A percentile compares a stretch with the other conserved stretches of the same genome.
Conservation (phyloP, 2,113 vertebrate species). For the Serilophus lunatus region DNA sequence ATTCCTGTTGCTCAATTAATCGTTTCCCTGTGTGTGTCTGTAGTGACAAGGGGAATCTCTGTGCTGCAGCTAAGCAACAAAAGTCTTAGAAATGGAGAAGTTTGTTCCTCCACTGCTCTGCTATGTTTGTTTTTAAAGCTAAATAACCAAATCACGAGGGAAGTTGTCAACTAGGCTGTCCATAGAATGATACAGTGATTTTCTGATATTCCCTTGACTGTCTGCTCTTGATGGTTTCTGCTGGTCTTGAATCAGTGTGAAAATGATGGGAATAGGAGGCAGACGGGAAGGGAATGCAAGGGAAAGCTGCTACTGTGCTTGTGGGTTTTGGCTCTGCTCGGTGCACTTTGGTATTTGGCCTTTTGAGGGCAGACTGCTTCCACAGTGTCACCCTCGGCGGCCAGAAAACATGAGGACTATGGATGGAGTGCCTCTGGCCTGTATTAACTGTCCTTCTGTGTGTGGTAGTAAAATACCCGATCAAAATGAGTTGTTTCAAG, state of each 20-base stretch:
- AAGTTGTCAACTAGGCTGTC: neutral
- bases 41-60: neutral
- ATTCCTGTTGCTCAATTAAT: neutral
- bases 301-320: neutral
- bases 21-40: neutral
- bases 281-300: neutral
- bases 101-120: neutral
- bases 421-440: neutral
- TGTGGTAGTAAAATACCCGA: neutral
- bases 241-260: neutral
- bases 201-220: neutral
- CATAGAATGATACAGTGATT: neutral
- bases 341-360: neutral
- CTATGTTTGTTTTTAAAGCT: neutral
- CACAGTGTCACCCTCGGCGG: neutral
- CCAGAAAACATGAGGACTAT: neutral
- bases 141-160: neutral
- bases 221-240: neutral
- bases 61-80: neutral
- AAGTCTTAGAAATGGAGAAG: neutral
- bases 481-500: neutral
- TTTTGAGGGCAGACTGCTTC: constrained; percentile 50
- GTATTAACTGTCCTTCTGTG: neutral
- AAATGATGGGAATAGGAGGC: neutral
- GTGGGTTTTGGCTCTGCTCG: rapidly evolving